Base-by-base conservation (phyloP, 2,113 vertebrate species). In the Malurus cyaneus region DNA sequence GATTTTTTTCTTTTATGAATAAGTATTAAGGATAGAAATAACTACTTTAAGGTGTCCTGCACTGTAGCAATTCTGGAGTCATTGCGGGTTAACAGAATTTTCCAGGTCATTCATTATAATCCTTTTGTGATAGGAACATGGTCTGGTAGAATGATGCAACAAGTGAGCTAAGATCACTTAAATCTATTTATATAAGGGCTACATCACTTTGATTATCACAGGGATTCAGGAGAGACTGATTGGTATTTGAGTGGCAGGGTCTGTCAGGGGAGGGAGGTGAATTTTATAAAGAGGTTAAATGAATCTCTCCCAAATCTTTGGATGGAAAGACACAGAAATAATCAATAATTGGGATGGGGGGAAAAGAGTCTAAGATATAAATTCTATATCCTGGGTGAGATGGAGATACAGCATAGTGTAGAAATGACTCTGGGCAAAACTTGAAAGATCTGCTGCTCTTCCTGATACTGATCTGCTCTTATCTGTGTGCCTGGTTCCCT, bases 121-220 rank as follows among this genome's bases (percentile, higher is more conserved):
- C 47, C 36, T 18, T 54, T 61, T 82, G 65, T 94, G 81, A 72
- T 54, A 67, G 79, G 36, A 62, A 70, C 82, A 86, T 95, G 91
- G 50, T 91, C 66, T 94, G 46, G 39, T 34, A 34, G 53, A 82
- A 28, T 41, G 49, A 80, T 39, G 86, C 62, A 96, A 94, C 88
- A 86, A 65, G 41, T 92, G 82, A 77, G 34, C 23, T 53, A 39
- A 65, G 78, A 92, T 96, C 57, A 67, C 39, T 70, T 88, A 84
- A 78, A 92, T 93, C 91, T 93, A 62, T 94, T 95, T 94, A 78
- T 95, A 77, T n/a, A 90, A 72, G 41, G 19, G 28, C 46, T 84
- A 12, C 11, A 72, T 79, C 65, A 89, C 69, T 97, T 89, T 66
- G 52, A 77, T 94, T 94, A 80, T 87, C 77, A 57, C 26, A 14